Base-by-base conservation (phyloP, 2,888 invertebrate genomes). In the Acanthococcus lagerstroemiae region DNA sequence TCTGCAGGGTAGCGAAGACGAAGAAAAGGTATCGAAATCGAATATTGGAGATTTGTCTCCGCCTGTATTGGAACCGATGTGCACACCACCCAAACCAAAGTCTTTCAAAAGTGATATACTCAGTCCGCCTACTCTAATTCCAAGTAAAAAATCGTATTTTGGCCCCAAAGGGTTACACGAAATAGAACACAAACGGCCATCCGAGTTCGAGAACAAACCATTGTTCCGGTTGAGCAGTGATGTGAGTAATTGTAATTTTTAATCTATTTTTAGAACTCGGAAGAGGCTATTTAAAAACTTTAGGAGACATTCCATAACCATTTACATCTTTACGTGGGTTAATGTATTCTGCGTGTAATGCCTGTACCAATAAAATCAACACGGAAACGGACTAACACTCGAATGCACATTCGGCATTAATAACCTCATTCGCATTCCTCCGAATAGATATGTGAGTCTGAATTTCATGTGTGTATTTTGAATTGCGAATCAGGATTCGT, bases 61-160 rank as follows among this genome's bases (percentile, higher is more conserved):
- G 27, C 69, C 70, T 19, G 60, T 69, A 6, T 63, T 70, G 24
- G 69, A 69, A 63, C 65, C 68, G 37, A 57, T 68, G 55, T 61
- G 63, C 55, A 24, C 48, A 9, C 52, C 52, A 17, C 25, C 45
- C 12, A n/a, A 22, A 3, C 12, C 65, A 17, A 54, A 63, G 22
- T 26, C 44, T n/a, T 55, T 65, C 44, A 65, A 66, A 54, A 52
- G 21, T 26, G 37, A 48, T 27, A 44, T 67, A 22, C 67, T 67
- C n/a, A 69, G 67, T 27, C 70, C 70, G 5, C 70, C 70, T 12
- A 69, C 69, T 3, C 45, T 70, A 21, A 61, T 65, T 1, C 69
- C 70, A 9, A 66, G 55, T 46, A 60, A 48, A 25, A 63, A 52
- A 5, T 54, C 37, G 37, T 30, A 21, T 48, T 17, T 48, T 37